A percentile compares a stretch with the other conserved stretches of the same genome.
These are phyloP conservation scores for Rosalia funebris DNA, from an alignment of 2,888 invertebrate genomes.

Conservation along the genomic window DNA sequence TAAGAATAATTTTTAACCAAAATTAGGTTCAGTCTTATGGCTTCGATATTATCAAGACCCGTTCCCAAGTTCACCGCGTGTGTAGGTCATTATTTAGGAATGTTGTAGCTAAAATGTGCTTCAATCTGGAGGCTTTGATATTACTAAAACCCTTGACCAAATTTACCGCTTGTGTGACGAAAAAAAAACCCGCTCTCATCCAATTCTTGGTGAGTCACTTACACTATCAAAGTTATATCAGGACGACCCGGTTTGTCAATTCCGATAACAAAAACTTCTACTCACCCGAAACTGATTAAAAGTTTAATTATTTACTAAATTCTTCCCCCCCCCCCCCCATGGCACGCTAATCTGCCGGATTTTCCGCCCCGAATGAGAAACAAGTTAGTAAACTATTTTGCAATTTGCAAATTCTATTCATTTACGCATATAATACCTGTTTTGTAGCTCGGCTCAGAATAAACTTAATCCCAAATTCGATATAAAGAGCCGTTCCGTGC, in stretches of 20 bases:
- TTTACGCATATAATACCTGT: slow-evolving; percentile 41
- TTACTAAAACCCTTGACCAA: no score
- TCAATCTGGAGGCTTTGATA: no score
- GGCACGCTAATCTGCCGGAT: slow-evolving; percentile 4
- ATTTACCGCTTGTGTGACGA: no score
- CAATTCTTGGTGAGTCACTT: no score
- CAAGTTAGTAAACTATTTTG: slow-evolving; percentile 41
- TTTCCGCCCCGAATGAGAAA: slow-evolving; percentile 12
- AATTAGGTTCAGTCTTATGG: no score
- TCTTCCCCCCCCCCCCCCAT: slow-evolving; percentile 22
- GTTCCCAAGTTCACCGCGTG: no score
- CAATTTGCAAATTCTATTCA: slow-evolving; percentile 41
- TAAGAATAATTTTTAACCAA: no score
- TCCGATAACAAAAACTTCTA: slow-evolving; percentile 35
- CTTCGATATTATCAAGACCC: no score
- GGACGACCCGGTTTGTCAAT: slow-evolving; percentile 14
- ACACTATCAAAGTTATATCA: slow-evolving; percentile 26
- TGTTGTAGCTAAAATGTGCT: no score
- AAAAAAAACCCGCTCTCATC: no score
- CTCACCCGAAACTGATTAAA: slow-evolving; percentile 37
- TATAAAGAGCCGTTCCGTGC: no score
- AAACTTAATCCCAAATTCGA: slow-evolving; percentile 17
- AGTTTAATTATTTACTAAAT: slow-evolving; percentile 42
- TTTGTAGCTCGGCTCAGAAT: slow-evolving; percentile 3
- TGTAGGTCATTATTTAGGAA: no score